phyloP scores from a whole-genome alignment of 2,888 invertebrate genomes.

The Leptinotarsa haldemani region DNA sequence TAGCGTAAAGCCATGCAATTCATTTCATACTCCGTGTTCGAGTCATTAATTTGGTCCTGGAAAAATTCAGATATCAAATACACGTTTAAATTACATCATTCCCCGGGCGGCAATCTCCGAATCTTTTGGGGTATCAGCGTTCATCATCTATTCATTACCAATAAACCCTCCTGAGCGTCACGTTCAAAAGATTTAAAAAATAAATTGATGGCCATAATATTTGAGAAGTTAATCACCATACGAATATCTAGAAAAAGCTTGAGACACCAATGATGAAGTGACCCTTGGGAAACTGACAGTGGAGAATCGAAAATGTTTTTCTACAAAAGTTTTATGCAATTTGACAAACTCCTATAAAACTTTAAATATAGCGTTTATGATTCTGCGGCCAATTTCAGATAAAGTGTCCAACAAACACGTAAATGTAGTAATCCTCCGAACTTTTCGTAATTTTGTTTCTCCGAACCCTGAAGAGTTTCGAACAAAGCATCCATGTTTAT shows the following conservation, averaged over 20 bases:
- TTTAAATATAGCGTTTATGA: constrained; percentile 52
- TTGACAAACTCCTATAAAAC: constrained; percentile 52
- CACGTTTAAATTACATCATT: constrained; percentile 11
- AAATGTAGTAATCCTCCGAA: constrained; percentile 31
- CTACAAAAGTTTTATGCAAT: constrained; percentile 51
- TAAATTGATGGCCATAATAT: constrained; percentile 33
- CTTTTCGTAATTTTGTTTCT: constrained; percentile 29
- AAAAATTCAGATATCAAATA: constrained; percentile 7
- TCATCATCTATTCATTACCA: constrained; percentile 19
- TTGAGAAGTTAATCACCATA: constrained; percentile 40
- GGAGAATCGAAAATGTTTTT: constrained; percentile 50
- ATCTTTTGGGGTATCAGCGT: constrained; percentile 17
- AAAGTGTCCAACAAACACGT: constrained; percentile 43
- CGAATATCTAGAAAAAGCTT: constrained; percentile 41
- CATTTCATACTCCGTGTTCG: background rate
- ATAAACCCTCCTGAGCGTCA: constrained; percentile 23
- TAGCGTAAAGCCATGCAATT: background rate
- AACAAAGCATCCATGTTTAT: background rate
- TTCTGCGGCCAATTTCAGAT: constrained; percentile 48
- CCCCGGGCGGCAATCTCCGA: background rate
- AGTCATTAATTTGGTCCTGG: background rate
- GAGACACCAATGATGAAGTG: constrained; percentile 49
- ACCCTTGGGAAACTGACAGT: constrained; percentile 49
- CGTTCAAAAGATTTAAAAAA: constrained; percentile 22
- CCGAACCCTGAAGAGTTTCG: background rate